These are phyloP conservation scores for Acrobasis repandana DNA, from an alignment of 2,888 invertebrate species.

Conservation along the genomic window DNA sequence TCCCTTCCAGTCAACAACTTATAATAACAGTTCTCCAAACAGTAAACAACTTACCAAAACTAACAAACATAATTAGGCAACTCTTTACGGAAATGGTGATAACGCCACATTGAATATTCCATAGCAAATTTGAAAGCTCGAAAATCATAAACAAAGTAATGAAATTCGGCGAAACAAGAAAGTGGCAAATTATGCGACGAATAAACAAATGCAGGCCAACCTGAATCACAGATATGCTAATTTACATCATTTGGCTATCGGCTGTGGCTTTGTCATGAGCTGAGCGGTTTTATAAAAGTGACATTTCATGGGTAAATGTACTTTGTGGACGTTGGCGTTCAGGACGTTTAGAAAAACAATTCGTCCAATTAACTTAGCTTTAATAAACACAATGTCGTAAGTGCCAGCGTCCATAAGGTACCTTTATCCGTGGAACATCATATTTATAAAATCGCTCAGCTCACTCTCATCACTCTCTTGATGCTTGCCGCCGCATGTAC, in stretches of 20 bases:
- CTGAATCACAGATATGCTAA: constrained; percentile 61
- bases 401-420: too few relatives aligned
- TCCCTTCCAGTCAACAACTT: too few relatives aligned
- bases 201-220: constrained; percentile 49
- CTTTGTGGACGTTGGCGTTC: too few relatives aligned
- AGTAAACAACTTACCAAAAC: neutral
- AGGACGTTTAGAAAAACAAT: too few relatives aligned
- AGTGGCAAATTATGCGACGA: constrained; percentile 50
- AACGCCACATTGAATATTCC: constrained; percentile 33
- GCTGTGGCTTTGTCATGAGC: neutral
- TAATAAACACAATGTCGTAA: too few relatives aligned
- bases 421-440: too few relatives aligned
- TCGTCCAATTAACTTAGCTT: too few relatives aligned
- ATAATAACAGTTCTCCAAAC: neutral
- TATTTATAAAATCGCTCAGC: too few relatives aligned
- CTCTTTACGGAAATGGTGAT: constrained; percentile 29
- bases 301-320: too few relatives aligned
- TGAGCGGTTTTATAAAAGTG: neutral
- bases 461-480: too few relatives aligned
- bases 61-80: constrained; percentile 3
- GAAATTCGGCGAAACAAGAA: constrained; percentile 46
- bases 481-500: too few relatives aligned
- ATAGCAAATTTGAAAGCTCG: constrained; percentile 27
- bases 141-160: constrained; percentile 41
- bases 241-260: constrained; percentile 49